Evolutionary conservation across 2,113 vertebrate genomes (phyloP).

Genomic region (Neomonachus schauinslandi): DNA sequence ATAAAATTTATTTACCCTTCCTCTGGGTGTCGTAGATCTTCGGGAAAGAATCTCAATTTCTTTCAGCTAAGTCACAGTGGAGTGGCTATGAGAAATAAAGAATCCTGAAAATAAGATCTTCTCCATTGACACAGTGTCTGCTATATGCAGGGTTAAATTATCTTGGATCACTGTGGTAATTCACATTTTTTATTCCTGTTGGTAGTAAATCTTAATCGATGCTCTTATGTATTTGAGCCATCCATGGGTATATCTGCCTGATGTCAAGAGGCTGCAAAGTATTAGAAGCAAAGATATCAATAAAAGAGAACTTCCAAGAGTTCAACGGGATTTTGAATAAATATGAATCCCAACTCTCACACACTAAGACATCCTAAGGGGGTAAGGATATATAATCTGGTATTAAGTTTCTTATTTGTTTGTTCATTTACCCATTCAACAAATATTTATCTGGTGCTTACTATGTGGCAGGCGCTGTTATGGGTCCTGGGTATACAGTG

Average conservation of each 20-base stretch:
- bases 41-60: not conserved
- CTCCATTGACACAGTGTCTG: too few species aligned
- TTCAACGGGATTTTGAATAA: not conserved
- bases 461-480: not conserved
- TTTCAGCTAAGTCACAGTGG: not conserved
- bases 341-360: not conserved
- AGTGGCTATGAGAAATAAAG: not conserved
- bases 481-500: not conserved
- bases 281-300: not conserved
- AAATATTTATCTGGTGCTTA: not conserved
- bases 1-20: not conserved
- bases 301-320: not conserved
- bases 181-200: not conserved
- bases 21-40: not conserved
- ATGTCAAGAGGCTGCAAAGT: not conserved
- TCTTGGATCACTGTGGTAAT: not conserved
- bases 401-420: not conserved
- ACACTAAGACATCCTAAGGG: not conserved
- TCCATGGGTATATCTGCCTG: not conserved
- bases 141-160: not conserved
- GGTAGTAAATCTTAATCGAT: not conserved
- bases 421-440: not conserved
- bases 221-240: not conserved
- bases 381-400: not conserved
- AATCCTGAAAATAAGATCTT: not conserved